phyloP scores from a whole-genome alignment of 2,888 invertebrate species.

The Aplocera efformata region DNA sequence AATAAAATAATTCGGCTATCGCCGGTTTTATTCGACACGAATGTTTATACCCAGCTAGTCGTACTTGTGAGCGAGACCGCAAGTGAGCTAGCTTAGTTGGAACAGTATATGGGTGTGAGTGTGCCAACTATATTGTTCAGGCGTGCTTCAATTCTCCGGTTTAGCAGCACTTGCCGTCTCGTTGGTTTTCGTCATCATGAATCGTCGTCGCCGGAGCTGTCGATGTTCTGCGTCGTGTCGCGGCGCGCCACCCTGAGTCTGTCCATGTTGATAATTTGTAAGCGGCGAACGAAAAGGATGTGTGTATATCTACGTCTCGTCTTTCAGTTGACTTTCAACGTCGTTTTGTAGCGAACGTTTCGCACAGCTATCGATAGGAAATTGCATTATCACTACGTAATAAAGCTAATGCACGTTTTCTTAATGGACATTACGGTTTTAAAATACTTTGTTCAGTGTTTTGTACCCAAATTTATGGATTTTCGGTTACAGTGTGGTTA shows the following conservation, averaged over 20 bases:
- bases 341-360: conserved; percentile 79
- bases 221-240: conserved; percentile 41
- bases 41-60: conserved; percentile 51
- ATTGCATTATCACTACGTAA: conserved; percentile 77
- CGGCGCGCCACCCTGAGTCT: conserved; percentile 36
- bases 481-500: conserved; percentile 33
- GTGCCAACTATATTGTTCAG: conserved; percentile 56
- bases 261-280: conserved; percentile 70
- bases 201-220: conserved; percentile 42
- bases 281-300: conserved; percentile 75
- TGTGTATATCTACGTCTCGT: conserved; percentile 79
- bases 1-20: conserved; percentile 51
- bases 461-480: conserved; percentile 27
- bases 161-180: conserved; percentile 38
- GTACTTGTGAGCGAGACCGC: conserved; percentile 66
- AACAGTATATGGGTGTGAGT: conserved; percentile 62
- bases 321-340: conserved; percentile 81
- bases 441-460: conserved; percentile 35
- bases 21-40: conserved; percentile 57
- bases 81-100: conserved; percentile 47
- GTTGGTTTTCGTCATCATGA: conserved; percentile 37
- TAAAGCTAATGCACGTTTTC: conserved; percentile 61
- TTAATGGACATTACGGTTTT: conserved; percentile 39
- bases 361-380: conserved; percentile 74
- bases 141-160: conserved; percentile 44